Evolutionary conservation across 2,113 vertebrate genomes (phyloP).

Genomic region (Gorsachius goisagi): DNA sequence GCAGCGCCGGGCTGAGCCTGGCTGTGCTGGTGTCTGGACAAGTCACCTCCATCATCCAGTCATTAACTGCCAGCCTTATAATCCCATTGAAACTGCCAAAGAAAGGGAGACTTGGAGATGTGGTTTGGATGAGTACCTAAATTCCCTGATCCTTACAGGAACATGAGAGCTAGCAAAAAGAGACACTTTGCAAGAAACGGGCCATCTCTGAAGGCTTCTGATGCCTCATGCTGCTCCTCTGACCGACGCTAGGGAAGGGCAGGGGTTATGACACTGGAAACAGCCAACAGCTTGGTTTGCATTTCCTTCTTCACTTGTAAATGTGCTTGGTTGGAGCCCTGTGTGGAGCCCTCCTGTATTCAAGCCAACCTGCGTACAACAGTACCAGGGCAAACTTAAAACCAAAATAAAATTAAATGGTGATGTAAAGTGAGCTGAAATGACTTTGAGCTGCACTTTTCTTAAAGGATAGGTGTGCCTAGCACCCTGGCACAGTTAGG

Average conservation of each 20-base stretch:
- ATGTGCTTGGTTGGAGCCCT: rapidly evolving
- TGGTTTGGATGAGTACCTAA: neutral
- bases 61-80: neutral
- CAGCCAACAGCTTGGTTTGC: neutral
- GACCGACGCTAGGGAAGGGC: neutral
- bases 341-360: neutral
- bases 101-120: neutral
- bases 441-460: neutral
- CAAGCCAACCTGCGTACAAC: neutral
- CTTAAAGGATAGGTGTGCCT: neutral
- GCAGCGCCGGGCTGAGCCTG: rapidly evolving
- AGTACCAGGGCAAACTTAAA: neutral
- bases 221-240: neutral
- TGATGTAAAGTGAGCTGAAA: neutral
- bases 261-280: neutral
- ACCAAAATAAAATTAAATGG: neutral
- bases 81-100: neutral
- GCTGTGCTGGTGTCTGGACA: neutral
- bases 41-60: rapidly evolving
- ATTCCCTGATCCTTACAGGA: neutral
- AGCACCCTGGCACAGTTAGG: neutral
- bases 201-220: neutral
- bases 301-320: neutral
- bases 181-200: neutral
- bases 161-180: neutral